A percentile compares a stretch with the other conserved stretches of the same genome.
phyloP scores from a whole-genome alignment of 2,797 vertebrate genomes.

The Mallotus villosus region DNA sequence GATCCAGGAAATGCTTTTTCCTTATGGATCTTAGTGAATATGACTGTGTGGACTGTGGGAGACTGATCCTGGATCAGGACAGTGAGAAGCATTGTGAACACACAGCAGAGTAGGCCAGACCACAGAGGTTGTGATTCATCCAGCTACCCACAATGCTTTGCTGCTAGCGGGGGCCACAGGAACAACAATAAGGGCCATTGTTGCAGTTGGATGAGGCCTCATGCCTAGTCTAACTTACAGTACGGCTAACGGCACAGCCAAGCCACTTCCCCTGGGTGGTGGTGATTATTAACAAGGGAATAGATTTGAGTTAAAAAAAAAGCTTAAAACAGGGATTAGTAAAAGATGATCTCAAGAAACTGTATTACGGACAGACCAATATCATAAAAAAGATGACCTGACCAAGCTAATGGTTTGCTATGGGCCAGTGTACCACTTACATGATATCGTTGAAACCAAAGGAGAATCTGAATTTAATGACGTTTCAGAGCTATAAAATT shows the following conservation, averaged over 20 bases:
- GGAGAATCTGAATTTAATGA: no score
- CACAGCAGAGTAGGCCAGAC: slow-evolving; percentile 32
- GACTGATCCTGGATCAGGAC: slow-evolving; percentile 45
- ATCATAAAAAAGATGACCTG: no score
- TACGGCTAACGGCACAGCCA: neutral
- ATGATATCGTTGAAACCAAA: no score
- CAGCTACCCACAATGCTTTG: slow-evolving; percentile 47
- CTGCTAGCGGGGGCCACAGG: slow-evolving; percentile 28
- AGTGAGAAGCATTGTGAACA: slow-evolving; percentile 29
- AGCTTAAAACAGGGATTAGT: no score
- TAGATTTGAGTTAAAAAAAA: no score
- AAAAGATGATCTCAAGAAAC: no score
- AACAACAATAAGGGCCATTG: slow-evolving; percentile 16
- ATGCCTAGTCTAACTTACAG: neutral
- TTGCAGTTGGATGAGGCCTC: neutral
- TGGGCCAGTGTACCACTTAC: no score
- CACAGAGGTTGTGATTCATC: slow-evolving; percentile 59
- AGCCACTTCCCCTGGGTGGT: no score
- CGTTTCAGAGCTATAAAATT: no score
- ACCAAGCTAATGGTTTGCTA: no score
- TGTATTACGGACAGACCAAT: no score
- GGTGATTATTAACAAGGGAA: neutral
- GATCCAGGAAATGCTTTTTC: neutral
- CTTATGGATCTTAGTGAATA: neutral
- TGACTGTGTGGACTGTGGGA: slow-evolving; percentile 31